Base-by-base conservation (phyloP, 2,888 invertebrate genomes). In the Halocaridina rubra region DNA sequence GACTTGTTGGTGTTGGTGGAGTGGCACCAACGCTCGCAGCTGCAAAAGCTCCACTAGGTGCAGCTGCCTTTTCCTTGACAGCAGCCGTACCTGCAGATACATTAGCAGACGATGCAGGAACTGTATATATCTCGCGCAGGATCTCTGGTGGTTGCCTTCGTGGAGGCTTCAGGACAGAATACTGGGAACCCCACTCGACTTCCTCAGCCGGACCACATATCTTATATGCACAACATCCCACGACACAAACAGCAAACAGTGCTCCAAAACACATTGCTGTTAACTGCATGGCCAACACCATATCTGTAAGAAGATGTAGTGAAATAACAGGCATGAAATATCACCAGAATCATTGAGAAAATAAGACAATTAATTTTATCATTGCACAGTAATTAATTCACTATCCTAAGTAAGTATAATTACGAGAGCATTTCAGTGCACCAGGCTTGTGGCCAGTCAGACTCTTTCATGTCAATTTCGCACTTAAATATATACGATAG, bases 261-360 rank as follows among this genome's bases (percentile, higher is more conserved):
- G 87, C 87, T 8, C 87, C 87, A 4, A 87, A 69, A 64, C 87
- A 87, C 87, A 87, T 87, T 2, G 84, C 87, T n/a, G 87, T 84
- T 29, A 87, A 57, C 74, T 87, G 87, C 78, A 85, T 81, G 27
- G 87, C 87, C 22, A 87, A 79, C 27, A 87, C 81, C 69, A 87
- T 87, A 57, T 87, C 87, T 87, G 87, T 10, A 8, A 71, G 29
- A 33, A 39, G 53, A 53, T n/a, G 53, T 32, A 46, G n/a, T n/a
- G n/a, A n/a, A n/a, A n/a, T n/a, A n/a, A n/a, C n/a, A n/a, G n/a
- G n/a, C n/a, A n/a, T n/a, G n/a, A n/a, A n/a, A n/a, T n/a, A n/a
- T n/a, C n/a, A n/a, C n/a, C n/a, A n/a, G n/a, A n/a, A n/a, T n/a
- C n/a, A n/a, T n/a, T n/a, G n/a, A n/a, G n/a, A n/a, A n/a, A n/a